Evolutionary conservation across 2,888 invertebrate species (phyloP).

Genomic region (Boloria euphrosyne): DNA sequence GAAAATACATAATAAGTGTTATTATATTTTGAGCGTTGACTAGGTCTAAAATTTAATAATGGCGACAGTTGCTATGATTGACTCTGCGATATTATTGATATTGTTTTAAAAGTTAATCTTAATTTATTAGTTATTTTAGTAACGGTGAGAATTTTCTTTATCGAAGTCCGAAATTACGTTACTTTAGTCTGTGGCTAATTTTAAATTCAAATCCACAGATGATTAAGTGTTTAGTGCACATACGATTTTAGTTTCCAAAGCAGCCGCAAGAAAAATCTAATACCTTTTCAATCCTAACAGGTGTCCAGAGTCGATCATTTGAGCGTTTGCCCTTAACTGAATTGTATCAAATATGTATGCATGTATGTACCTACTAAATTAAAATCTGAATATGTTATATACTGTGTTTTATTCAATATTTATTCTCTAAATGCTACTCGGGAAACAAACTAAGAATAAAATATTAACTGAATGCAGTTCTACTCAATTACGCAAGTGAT

Average conservation of each 20-base stretch:
- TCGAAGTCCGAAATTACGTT: too few species aligned
- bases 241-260: too few species aligned
- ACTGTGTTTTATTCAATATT: conserved; percentile 37
- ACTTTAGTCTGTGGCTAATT: too few species aligned
- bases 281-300: not conserved
- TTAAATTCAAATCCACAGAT: too few species aligned
- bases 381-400: conserved; percentile 41
- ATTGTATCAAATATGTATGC: conserved; percentile 50
- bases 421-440: not conserved
- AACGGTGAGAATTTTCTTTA: too few species aligned
- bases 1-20: conserved; percentile 46
- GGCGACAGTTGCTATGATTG: not conserved
- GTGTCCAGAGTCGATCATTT: not conserved
- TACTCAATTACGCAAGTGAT: too few species aligned
- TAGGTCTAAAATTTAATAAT: conserved; percentile 55
- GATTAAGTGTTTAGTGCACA: too few species aligned
- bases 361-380: conserved; percentile 44
- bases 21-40: conserved; percentile 61
- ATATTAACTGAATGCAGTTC: too few species aligned
- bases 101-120: too few species aligned
- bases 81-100: not conserved
- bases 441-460: not conserved
- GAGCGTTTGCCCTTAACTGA: conserved; percentile 31
- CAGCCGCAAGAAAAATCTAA: too few species aligned
- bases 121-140: too few species aligned